Percentiles rank a stretch among this genome's conserved stretches.
These are phyloP conservation scores for Drosophila sturtevanti DNA, from an alignment of 1,140 invertebrate species.

Conservation along the genomic window DNA sequence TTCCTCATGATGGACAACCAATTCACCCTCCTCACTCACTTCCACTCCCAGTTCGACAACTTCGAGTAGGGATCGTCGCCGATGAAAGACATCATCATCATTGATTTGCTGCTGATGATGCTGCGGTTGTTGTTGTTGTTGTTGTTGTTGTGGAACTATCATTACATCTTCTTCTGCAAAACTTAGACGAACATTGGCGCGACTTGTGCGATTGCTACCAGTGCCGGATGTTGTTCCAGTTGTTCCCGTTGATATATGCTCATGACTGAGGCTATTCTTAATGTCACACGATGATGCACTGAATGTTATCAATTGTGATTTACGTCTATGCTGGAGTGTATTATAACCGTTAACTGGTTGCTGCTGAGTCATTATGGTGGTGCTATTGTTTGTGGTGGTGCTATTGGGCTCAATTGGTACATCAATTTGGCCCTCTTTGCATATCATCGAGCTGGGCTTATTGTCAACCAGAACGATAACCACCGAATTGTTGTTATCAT, in stretches of 20 bases:
- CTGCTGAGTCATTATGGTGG: slow-evolving; percentile 26
- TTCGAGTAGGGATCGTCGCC: slow-evolving; percentile 67
- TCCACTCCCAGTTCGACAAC: slow-evolving; percentile 76
- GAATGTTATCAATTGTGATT: slow-evolving; percentile 79
- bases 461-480: slow-evolving; percentile 83
- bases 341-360: slow-evolving; percentile 59
- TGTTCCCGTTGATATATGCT: slow-evolving; percentile 51
- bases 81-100: slow-evolving; percentile 67
- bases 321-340: slow-evolving; percentile 72
- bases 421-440: slow-evolving; percentile 76
- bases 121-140: slow-evolving; percentile 24
- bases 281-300: slow-evolving; percentile 80
- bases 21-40: slow-evolving; percentile 69
- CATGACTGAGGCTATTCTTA: slow-evolving; percentile 80
- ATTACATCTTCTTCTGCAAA: slow-evolving; percentile 80
- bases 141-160: slow-evolving; percentile 50
- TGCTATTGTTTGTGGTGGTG: slow-evolving; percentile 24
- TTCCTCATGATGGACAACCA: slow-evolving; percentile 47
- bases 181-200: slow-evolving; percentile 65
- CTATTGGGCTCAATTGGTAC: slow-evolving; percentile 57
- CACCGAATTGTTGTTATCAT: slow-evolving; percentile 82
- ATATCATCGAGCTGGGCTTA: slow-evolving; percentile 82
- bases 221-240: slow-evolving; percentile 13
- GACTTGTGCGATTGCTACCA: slow-evolving; percentile 46
- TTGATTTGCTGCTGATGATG: slow-evolving; percentile 23